A percentile compares a stretch with the other conserved stretches of the same genome.
phyloP scores from a whole-genome alignment of 2,888 invertebrate genomes.

The Caenorhabditis becei region DNA sequence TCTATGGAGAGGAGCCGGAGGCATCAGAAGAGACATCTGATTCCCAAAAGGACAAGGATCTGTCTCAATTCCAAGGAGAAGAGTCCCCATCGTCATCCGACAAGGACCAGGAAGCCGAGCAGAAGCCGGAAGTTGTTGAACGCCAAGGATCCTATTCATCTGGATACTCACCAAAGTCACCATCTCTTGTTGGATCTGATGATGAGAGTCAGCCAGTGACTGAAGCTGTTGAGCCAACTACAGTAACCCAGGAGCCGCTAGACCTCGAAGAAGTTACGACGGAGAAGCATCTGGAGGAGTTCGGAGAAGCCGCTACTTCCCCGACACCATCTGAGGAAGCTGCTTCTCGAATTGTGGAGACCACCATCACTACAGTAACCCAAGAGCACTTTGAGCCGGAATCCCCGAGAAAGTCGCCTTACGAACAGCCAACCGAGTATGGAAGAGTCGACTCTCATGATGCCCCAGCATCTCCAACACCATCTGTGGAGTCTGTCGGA shows the following conservation, averaged over 20 bases:
- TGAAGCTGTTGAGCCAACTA: slow-evolving; percentile 35
- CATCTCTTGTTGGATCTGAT: slow-evolving; percentile 29
- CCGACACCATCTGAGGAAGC: slow-evolving; percentile 22
- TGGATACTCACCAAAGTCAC: slow-evolving; percentile 45
- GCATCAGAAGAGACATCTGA: not conserved
- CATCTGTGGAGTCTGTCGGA: slow-evolving; percentile 21
- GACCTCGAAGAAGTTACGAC: slow-evolving; percentile 8
- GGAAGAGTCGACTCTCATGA: slow-evolving; percentile 48
- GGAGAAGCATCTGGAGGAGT: slow-evolving; percentile 9
- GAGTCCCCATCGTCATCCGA: slow-evolving; percentile 17
- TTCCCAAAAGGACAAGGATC: slow-evolving; percentile 1
- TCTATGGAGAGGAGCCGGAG: no score
- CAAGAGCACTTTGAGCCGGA: slow-evolving; percentile 24
- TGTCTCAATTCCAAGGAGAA: slow-evolving; percentile 43
- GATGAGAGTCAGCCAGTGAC: slow-evolving; percentile 1
- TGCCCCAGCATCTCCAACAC: slow-evolving; percentile 35
- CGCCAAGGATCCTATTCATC: slow-evolving; percentile 42
- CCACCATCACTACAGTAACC: slow-evolving; percentile 31
- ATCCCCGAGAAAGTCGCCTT: slow-evolving; percentile 16
- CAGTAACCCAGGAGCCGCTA: slow-evolving; percentile 15
- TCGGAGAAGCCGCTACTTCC: slow-evolving; percentile 6
- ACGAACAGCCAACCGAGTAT: slow-evolving; percentile 41
- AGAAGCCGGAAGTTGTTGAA: slow-evolving; percentile 22
- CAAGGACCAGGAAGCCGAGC: slow-evolving; percentile 1
- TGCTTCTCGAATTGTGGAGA: not conserved